phyloP scores from a whole-genome alignment of 2,797 vertebrate species.

The Trematomus bernacchii region DNA sequence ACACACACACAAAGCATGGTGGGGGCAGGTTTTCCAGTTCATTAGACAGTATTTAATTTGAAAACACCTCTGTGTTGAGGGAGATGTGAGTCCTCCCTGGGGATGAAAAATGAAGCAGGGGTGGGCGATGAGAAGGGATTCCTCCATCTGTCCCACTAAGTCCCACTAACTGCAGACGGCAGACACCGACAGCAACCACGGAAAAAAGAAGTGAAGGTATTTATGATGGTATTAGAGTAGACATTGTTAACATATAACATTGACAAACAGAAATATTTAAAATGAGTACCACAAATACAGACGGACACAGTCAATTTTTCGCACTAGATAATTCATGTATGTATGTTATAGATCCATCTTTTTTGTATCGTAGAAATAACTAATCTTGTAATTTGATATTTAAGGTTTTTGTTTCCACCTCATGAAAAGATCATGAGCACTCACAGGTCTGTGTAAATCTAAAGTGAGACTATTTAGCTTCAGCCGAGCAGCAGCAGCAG shows the following conservation, averaged over 20 bases:
- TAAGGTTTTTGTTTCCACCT: too few species aligned
- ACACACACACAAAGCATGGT: conserved; percentile 34
- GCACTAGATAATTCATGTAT: too few species aligned
- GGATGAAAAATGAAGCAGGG: conserved; percentile 71
- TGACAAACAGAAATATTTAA: too few species aligned
- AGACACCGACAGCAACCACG: conserved; percentile 32
- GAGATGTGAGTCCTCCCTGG: conserved; percentile 72
- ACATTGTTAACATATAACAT: conserved; percentile 5
- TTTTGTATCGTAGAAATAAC: too few species aligned
- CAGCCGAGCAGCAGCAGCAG: too few species aligned
- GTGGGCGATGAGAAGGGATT: conserved; percentile 76
- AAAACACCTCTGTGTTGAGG: conserved; percentile 82
- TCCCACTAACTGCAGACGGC: conserved; percentile 45
- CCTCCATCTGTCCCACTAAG: conserved; percentile 78
- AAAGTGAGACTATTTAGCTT: too few species aligned
- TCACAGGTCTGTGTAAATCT: too few species aligned
- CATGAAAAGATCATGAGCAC: too few species aligned
- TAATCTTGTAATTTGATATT: too few species aligned
- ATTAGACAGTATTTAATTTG: conserved; percentile 85
- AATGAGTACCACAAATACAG: too few species aligned
- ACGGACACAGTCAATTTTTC: too few species aligned
- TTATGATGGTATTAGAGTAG: conserved; percentile 37
- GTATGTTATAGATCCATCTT: too few species aligned
- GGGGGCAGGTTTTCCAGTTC: conserved; percentile 79
- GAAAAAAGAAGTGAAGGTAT: conserved; percentile 25